Evolutionary conservation across 2,888 invertebrate genomes (phyloP).

Genomic region (Ceriagrion tenellum): DNA sequence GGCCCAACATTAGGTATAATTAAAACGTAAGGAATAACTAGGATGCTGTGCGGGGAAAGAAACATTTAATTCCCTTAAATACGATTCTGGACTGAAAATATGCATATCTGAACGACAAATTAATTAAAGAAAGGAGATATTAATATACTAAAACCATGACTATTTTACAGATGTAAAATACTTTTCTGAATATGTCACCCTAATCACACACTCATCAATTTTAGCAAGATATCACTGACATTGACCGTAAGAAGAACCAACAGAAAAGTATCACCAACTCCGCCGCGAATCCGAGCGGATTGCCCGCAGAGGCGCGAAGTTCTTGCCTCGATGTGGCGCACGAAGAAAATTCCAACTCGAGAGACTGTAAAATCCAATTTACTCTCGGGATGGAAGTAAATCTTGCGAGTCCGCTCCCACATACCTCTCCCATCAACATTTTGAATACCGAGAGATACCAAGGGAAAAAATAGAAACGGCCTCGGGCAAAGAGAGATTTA

Average conservation of each 20-base stretch:
- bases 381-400: neutral
- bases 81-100: too few relatives aligned
- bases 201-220: too few relatives aligned
- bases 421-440: neutral
- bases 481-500: constrained; percentile 3
- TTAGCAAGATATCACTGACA: neutral
- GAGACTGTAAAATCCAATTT: constrained; percentile 33
- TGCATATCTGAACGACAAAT: too few relatives aligned
- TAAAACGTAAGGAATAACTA: too few relatives aligned
- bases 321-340: neutral
- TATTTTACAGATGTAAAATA: too few relatives aligned
- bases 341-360: neutral
- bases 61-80: too few relatives aligned
- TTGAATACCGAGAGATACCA: neutral
- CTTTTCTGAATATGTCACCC: neutral
- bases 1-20: too few relatives aligned
- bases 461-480: neutral
- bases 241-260: neutral
- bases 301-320: neutral
- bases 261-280: neutral
- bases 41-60: too few relatives aligned
- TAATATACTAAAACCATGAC: too few relatives aligned
- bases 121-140: too few relatives aligned
- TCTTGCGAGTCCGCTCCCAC: neutral
- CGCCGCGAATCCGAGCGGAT: neutral